Evolutionary conservation across 2,113 vertebrate genomes (phyloP).

Genomic region (Pteronura brasiliensis): DNA sequence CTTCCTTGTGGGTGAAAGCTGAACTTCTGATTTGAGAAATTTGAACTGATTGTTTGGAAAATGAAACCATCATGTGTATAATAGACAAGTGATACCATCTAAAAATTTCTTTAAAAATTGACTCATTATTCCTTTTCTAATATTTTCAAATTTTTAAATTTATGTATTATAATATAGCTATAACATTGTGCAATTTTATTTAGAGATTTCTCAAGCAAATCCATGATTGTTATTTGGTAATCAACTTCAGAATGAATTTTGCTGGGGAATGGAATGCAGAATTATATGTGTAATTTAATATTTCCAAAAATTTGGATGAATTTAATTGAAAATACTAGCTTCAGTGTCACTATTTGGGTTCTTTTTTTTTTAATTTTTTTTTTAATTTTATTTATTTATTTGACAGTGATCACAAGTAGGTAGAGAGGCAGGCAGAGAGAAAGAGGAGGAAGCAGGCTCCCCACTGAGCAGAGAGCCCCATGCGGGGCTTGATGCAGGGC

Average conservation of each 20-base stretch:
- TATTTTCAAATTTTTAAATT: background rate
- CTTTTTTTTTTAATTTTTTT: background rate
- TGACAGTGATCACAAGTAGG: too few species aligned
- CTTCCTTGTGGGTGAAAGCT: background rate
- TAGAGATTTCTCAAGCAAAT: background rate
- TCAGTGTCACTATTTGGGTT: background rate
- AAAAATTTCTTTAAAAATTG: background rate
- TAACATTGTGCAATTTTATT: background rate
- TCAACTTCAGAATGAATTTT: background rate
- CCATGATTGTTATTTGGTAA: background rate
- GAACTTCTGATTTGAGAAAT: background rate
- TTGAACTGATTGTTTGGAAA: background rate
- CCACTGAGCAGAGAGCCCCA: too few species aligned
- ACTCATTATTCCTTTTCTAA: background rate
- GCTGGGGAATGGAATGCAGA: background rate
- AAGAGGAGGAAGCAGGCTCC: too few species aligned
- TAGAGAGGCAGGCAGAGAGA: too few species aligned
- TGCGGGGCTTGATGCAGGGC: too few species aligned
- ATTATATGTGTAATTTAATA: background rate
- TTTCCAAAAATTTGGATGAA: background rate
- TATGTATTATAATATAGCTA: background rate
- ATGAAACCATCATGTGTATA: background rate
- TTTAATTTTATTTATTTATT: too few species aligned
- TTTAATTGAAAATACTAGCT: background rate
- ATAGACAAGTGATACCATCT: background rate